These are phyloP conservation scores for Neoarius graeffei DNA, from an alignment of 2,113 vertebrate genomes.

Conservation along the genomic window DNA sequence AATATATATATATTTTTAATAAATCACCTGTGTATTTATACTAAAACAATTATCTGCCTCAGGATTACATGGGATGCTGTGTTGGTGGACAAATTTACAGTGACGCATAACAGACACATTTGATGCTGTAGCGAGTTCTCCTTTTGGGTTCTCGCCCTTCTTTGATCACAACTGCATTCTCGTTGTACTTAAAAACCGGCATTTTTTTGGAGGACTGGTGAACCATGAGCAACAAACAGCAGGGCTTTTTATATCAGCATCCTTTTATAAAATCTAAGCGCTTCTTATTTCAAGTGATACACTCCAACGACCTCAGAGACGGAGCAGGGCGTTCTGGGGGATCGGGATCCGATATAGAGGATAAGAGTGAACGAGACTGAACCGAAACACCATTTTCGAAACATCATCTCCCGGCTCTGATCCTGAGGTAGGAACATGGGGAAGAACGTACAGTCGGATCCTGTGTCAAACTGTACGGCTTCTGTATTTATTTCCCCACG, in stretches of 20 bases:
- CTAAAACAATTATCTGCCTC: no score
- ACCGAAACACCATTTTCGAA: conserved; percentile 44
- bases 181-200: not conserved
- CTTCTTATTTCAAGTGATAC: conserved; percentile 60
- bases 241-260: not conserved
- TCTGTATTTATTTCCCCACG: conserved; percentile 49
- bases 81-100: conserved; percentile 16
- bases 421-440: conserved; percentile 54
- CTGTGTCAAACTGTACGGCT: conserved; percentile 27
- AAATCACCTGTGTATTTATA: no score
- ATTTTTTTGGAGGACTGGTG: not conserved
- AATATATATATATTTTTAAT: no score
- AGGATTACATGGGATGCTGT: not conserved
- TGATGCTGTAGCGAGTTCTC: conserved; percentile 11
- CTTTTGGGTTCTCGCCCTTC: conserved; percentile 20
- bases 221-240: not conserved
- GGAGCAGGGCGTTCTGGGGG: conserved; percentile 37
- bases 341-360: conserved; percentile 42
- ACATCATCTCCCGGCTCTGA: conserved; percentile 58
- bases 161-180: conserved; percentile 3
- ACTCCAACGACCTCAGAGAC: conserved; percentile 63
- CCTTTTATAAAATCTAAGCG: conserved; percentile 18
- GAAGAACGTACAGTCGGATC: conserved; percentile 28
- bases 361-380: conserved; percentile 49
- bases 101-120: conserved; percentile 4